phyloP scores from a whole-genome alignment of 2,113 vertebrate genomes.

The Megaleporinus macrocephalus region DNA sequence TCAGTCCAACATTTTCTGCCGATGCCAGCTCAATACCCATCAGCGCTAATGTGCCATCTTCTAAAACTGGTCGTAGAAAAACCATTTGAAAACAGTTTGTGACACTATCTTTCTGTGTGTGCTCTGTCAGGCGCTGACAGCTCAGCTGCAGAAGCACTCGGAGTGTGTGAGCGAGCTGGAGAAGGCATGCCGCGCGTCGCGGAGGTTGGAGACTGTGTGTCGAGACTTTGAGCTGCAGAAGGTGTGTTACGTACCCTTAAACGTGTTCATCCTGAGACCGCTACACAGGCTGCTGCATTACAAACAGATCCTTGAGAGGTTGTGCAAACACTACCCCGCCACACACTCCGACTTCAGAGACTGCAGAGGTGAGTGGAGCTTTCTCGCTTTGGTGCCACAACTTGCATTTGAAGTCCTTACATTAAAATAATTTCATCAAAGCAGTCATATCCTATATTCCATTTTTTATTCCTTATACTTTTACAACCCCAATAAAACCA shows the following conservation, averaged over 20 bases:
- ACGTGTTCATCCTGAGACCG: constrained; percentile 93
- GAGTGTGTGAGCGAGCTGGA: constrained; percentile 90
- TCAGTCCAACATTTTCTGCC: too few relatives aligned
- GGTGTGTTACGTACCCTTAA: constrained; percentile 96
- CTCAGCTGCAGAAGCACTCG: constrained; percentile 88
- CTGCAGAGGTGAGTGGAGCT: constrained; percentile 82
- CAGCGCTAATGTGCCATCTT: too few relatives aligned
- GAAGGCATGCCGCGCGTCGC: constrained; percentile 81
- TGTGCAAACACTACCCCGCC: constrained; percentile 93
- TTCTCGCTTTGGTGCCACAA: too few relatives aligned
- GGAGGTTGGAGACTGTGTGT: constrained; percentile 86
- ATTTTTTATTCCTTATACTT: too few relatives aligned
- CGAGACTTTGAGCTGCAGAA: constrained; percentile 97
- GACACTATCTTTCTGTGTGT: neutral
- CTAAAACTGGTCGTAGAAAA: too few relatives aligned
- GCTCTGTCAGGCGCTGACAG: constrained; percentile 81
- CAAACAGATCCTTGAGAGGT: constrained; percentile 94
- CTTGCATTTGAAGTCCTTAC: too few relatives aligned
- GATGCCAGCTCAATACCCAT: too few relatives aligned
- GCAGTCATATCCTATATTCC: too few relatives aligned
- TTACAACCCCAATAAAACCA: too few relatives aligned
- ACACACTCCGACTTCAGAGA: constrained; percentile 91
- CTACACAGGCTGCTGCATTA: constrained; percentile 96
- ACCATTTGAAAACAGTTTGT: neutral
- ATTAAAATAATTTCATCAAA: too few relatives aligned